These are phyloP conservation scores for Wiebesia pumilae DNA, from an alignment of 1,140 invertebrate genomes.

Conservation along the genomic window DNA sequence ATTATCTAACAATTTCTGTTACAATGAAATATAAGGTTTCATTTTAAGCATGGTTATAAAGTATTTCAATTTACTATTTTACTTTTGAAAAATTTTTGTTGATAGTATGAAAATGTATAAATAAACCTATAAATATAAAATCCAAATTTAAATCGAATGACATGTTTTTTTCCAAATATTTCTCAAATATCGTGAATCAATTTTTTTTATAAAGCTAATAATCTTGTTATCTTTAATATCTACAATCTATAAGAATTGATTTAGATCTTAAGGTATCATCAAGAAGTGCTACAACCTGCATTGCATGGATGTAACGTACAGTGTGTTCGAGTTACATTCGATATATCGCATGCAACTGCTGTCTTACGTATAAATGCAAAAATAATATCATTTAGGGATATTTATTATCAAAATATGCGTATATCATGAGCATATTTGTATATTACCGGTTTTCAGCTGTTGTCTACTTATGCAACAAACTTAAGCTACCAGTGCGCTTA, in stretches of 20 bases:
- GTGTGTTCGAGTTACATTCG: background rate
- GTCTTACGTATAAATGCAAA: conserved; percentile 19
- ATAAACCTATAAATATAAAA: too few relatives aligned
- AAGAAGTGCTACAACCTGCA: background rate
- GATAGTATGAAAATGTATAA: too few relatives aligned
- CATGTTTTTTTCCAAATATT: too few relatives aligned
- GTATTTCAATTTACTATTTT: too few relatives aligned
- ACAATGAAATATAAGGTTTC: too few relatives aligned
- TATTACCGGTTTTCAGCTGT: conserved; percentile 30
- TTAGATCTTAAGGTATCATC: background rate
- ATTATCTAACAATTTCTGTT: too few relatives aligned
- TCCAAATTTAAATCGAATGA: too few relatives aligned
- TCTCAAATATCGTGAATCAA: too few relatives aligned
- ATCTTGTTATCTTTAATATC: background rate
- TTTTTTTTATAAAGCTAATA: background rate
- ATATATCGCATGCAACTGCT: background rate
- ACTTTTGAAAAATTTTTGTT: too few relatives aligned
- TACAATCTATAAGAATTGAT: background rate
- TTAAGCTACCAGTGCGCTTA: background rate
- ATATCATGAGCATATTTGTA: conserved; percentile 27
- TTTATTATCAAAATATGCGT: conserved; percentile 25
- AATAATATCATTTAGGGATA: conserved; percentile 35
- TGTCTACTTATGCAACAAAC: conserved; percentile 27
- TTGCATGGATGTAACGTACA: background rate
- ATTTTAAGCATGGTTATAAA: too few relatives aligned